Base-by-base conservation (phyloP, 2,113 vertebrate species). In the Alligator sinensis region DNA sequence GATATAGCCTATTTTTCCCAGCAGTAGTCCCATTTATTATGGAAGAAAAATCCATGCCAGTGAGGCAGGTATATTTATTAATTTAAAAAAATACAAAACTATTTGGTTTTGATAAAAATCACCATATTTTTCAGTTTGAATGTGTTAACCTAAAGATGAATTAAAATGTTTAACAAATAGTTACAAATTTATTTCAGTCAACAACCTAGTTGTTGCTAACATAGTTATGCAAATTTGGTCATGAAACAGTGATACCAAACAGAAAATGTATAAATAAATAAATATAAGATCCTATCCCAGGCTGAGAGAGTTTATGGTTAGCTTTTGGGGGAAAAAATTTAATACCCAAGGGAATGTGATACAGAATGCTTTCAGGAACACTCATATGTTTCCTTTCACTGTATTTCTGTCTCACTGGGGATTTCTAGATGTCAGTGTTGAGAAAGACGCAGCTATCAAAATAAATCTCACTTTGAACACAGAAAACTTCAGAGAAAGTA, bases 121-220 rank as follows among this genome's bases (percentile, higher is more conserved):
- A 0, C 5, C 6, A 12, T 84, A n/a, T 60, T 86, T 21, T 88
- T 91, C 55, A 77, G 2, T 86, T 77, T 76, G 72, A 14, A 63
- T 3, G 6, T 18, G 28, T 84, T 91, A 82, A n/a, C 57, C 68
- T 95, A 30, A 91, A 90, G 25, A 79, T 62, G 17, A 86, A 94
- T 81, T 27, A 66, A 80, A 85, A 74, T 11, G 87, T 87, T 95
- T 86, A 89, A 58, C 78, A 95, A 91, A 86, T 15, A 84, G 28
- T 93, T 87, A 89, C 59, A 93, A 84, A 75, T 92, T 64, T 59
- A 18, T 89, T 94, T 92, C 58, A 87, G 81, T 90, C 87, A 30
- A 83, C 21, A 25, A 13, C 47, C 24, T 70, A 61, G 64, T 80
- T 87, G 4, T 62, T 91, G 25, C 94, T 91, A 93, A 84, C 34